A percentile compares a stretch with the other conserved stretches of the same genome.
Evolutionary conservation across 2,888 invertebrate species (phyloP).

Genomic region (Liposcelis brunnea): DNA sequence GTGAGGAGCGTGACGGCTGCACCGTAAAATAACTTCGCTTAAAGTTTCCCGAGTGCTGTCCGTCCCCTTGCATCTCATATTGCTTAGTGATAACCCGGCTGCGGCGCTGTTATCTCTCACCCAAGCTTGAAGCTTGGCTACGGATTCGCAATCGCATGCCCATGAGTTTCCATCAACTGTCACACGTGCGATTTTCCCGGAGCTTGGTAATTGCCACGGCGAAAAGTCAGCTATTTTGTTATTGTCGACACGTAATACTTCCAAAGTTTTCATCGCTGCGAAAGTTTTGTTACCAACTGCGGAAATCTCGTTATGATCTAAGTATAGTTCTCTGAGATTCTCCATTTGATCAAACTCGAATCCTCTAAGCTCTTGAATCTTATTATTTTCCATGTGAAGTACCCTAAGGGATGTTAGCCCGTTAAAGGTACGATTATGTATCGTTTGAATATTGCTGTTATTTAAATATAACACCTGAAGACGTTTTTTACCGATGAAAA

Average conservation of each 20-base stretch:
- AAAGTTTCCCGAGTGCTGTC: constrained; percentile 26
- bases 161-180: constrained; percentile 62
- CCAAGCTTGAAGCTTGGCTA: constrained; percentile 52
- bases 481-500: constrained; percentile 72
- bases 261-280: constrained; percentile 49
- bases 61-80: constrained; percentile 13
- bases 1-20: constrained; percentile 49
- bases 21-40: constrained; percentile 35
- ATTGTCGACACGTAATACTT: constrained; percentile 55
- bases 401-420: constrained; percentile 55
- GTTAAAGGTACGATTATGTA: constrained; percentile 69
- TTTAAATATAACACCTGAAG: constrained; percentile 61
- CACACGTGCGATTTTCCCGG: constrained; percentile 40
- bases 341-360: constrained; percentile 62
- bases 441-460: constrained; percentile 54
- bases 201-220: constrained; percentile 46
- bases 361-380: constrained; percentile 50
- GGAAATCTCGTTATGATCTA: constrained; percentile 57
- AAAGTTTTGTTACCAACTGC: constrained; percentile 61
- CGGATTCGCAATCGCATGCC: constrained; percentile 64
- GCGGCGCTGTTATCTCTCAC: constrained; percentile 44
- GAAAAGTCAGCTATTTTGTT: constrained; percentile 61
- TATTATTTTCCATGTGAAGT: constrained; percentile 61
- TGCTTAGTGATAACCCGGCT: constrained; percentile 19
- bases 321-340: constrained; percentile 51